Base-by-base conservation (phyloP, 2,113 vertebrate genomes). In the Notothenia coriiceps region DNA sequence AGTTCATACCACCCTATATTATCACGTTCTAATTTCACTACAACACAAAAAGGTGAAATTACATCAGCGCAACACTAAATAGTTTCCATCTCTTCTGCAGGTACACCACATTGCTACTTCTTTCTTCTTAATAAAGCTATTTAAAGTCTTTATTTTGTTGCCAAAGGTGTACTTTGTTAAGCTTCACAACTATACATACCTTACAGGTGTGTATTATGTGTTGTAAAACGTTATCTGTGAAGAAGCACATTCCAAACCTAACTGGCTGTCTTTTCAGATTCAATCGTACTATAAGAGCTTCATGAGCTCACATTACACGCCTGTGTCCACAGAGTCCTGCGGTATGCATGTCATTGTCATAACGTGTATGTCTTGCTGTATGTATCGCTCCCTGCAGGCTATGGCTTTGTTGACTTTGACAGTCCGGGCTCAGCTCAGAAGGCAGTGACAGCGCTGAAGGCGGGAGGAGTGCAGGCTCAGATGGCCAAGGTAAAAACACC, bases 351-450 rank as follows among this genome's bases (percentile, higher is more conserved):
- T 64, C 46, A 43, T 65, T 73, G 79, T 88, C 65, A 64, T 51
- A 56, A 62, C 62, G 6, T 56, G 49, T 62, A 50, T 57, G 44
- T 55, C 70, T 75, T 29, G 46, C 15, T 85, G 68, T 79, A 20
- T 77, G 57, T 75, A 43, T 87, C 15, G 77, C 71, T 80, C 71
- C 66, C 88, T 80, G 67, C 86, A 98, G 97, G 97, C 67, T 98
- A 98, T 20, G 97, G 97, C 84, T 98, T 98, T 89, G 97, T 98
- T 61, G 97, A 98, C 92, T 98, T 98, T 61, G 97, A 98, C 92
- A 97, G 96, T 50, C 96, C 96, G 4, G 91, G 94, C 1, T 95
- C 97, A 1, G 97, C 97, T 22, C 97, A 98, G 93, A 98, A 97
- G 83, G 97, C 97, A 1, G 97, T 98, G 57, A 96, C 94, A 0